Base-by-base conservation (phyloP, 2,888 invertebrate genomes). In the Diplolepis rosae region DNA sequence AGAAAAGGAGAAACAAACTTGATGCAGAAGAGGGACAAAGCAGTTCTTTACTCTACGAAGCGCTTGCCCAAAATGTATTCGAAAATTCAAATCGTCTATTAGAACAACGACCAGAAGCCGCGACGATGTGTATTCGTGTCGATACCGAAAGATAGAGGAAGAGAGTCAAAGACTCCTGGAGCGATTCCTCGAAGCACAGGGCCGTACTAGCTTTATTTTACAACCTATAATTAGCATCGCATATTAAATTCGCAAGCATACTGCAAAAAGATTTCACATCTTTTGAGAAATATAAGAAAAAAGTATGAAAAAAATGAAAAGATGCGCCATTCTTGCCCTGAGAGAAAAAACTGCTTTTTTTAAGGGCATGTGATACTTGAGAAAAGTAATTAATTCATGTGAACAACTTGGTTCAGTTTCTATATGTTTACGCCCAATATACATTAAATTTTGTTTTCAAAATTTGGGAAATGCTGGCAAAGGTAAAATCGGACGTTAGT, bases 21-120 rank as follows among this genome's bases (percentile, higher is more conserved):
- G 74, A 51, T 71, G 73, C 68, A 73, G 70, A 70, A 73, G 73
- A 68, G 74, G 76, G 51, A 79, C 77, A 78, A 77, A 75, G 77
- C 78, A 68, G 42, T 71, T 80, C 65, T 68, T 52, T 45, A 15
- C 45, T 45, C 15, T 45, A 18, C 45, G 5, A 45, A 18, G 45
- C 28, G 65, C 69, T 71, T 72, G 70, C 71, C 70, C 68, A 74
- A 81, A 83, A 85, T 83, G 79, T 86, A 85, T 85, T 85, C 79
- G 80, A 84, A 85, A 85, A 85, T 85, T 85, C 81, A 84, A 84
- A 85, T 86, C 84, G 79, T 85, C 82, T 84, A 84, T 84, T 84
- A 84, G 83, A 85, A 79, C 77, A 79, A 78, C 77, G 79, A 68
- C 70, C 76, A 73, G 71, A 70, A 72, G 74, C 76, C 77, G 79